These are phyloP conservation scores for Sinonovacula constricta DNA, from an alignment of 1,140 invertebrate genomes.

Conservation along the genomic window DNA sequence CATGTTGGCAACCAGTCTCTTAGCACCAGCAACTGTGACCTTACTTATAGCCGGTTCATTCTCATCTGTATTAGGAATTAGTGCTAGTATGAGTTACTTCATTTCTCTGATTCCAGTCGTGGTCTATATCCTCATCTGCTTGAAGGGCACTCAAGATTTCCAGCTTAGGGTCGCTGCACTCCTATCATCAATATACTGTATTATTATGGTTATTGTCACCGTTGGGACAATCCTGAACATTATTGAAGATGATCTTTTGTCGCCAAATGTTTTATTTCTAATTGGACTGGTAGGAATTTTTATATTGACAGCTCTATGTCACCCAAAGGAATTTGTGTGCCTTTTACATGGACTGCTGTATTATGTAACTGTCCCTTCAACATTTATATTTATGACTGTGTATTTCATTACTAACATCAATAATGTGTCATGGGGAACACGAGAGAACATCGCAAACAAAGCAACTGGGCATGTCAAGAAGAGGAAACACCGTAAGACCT, in stretches of 20 bases:
- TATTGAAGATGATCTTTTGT: constrained; percentile 74
- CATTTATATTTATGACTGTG: constrained; percentile 97
- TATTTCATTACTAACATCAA: constrained; percentile 99
- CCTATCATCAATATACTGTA: constrained; percentile 73
- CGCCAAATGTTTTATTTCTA: constrained; percentile 95
- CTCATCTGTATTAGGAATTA: constrained; percentile 90
- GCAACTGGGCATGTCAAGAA: background rate
- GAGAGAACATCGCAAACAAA: constrained; percentile 84
- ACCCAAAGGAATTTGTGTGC: constrained; percentile 99
- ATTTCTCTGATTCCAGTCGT: constrained; percentile 71
- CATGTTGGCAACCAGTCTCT: constrained; percentile 92
- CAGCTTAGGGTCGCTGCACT: constrained; percentile 90
- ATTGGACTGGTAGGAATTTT: constrained; percentile 93
- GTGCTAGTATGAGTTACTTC: constrained; percentile 64
- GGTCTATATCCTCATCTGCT: constrained; percentile 90
- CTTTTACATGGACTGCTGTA: constrained; percentile 96
- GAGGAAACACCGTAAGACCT: background rate
- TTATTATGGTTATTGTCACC: constrained; percentile 74
- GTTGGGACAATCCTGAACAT: constrained; percentile 71
- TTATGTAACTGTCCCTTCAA: constrained; percentile 96
- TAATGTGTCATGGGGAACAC: constrained; percentile 98
- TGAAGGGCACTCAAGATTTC: constrained; percentile 93
- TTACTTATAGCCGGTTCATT: constrained; percentile 98
- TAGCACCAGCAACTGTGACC: constrained; percentile 94
- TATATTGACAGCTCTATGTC: constrained; percentile 96